phyloP scores from a whole-genome alignment of 2,113 vertebrate genomes.

The Meleagris gallopavo region DNA sequence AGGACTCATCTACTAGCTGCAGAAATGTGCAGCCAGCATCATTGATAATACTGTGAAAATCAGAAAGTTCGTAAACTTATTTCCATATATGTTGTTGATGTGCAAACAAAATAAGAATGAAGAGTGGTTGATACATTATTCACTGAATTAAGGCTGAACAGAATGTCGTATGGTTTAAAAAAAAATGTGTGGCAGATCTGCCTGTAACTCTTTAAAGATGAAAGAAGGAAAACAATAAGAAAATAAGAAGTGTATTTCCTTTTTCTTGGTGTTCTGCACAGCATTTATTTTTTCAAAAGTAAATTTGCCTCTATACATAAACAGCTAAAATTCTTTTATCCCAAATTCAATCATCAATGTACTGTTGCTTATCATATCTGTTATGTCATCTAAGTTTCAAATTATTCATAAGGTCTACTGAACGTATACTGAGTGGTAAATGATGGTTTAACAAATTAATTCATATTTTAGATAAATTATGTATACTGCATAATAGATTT shows the following conservation, averaged over 20 bases:
- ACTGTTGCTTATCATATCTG: neutral
- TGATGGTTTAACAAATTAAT: neutral
- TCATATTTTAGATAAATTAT: neutral
- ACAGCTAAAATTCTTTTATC: neutral
- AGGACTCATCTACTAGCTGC: conserved; percentile 25
- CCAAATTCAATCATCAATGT: neutral
- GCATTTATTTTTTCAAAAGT: neutral
- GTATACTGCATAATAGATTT: neutral
- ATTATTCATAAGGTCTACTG: neutral
- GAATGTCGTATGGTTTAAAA: neutral
- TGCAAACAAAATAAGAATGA: conserved; percentile 18
- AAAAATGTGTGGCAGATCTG: neutral
- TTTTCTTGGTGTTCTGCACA: neutral
- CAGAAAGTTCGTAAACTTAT: conserved; percentile 40
- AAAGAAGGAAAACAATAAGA: neutral
- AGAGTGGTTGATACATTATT: neutral
- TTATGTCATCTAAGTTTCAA: neutral
- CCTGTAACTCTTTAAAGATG: neutral
- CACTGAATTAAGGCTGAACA: neutral
- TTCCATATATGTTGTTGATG: conserved; percentile 20
- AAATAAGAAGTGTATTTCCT: neutral
- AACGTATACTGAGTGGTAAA: neutral
- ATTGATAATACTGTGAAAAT: conserved; percentile 30
- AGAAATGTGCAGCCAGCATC: conserved; percentile 12
- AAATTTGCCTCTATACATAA: neutral